Conservation (phyloP, 53 echinoderm and acorn worm species). For the Holothuria leucospilota region DNA sequence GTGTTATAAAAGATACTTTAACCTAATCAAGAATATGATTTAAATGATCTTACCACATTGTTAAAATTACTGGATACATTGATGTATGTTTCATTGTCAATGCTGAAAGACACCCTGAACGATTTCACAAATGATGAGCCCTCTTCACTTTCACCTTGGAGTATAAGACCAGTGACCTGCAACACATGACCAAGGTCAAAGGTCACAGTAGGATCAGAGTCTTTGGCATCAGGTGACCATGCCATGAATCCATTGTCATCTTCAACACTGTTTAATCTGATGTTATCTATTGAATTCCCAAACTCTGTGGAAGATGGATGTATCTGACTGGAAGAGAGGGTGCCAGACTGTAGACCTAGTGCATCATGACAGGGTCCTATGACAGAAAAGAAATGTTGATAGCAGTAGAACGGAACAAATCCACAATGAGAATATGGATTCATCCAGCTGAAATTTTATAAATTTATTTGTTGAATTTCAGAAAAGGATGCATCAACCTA, state of each 20-base stretch:
- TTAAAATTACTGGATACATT: slow-evolving; percentile 52
- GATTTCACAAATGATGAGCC: slow-evolving; percentile 65
- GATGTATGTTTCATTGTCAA: slow-evolving; percentile 58
- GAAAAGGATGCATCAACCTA: no score
- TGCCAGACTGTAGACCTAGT: slow-evolving; percentile 55
- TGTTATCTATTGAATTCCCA: slow-evolving; percentile 33
- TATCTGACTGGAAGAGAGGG: slow-evolving; percentile 43
- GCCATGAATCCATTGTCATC: slow-evolving; percentile 50
- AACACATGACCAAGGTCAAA: slow-evolving; percentile 68
- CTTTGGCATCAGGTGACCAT: slow-evolving; percentile 70
- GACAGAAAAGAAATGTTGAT: background rate
- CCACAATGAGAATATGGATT: no score
- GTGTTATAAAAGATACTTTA: no score
- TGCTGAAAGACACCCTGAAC: slow-evolving; percentile 69
- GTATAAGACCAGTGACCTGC: slow-evolving; percentile 69
- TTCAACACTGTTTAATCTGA: slow-evolving; percentile 67
- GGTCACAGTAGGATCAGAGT: slow-evolving; percentile 64
- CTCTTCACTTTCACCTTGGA: slow-evolving; percentile 77
- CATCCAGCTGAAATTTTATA: no score
- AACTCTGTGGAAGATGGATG: slow-evolving; percentile 53
- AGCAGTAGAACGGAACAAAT: no score
- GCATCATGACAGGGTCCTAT: slow-evolving; percentile 59
- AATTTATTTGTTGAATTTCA: no score
- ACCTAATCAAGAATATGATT: no score
- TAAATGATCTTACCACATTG: slow-evolving; percentile 1